These are phyloP conservation scores for Polyploca ridens DNA, from an alignment of 2,888 invertebrate genomes.

Conservation along the genomic window DNA sequence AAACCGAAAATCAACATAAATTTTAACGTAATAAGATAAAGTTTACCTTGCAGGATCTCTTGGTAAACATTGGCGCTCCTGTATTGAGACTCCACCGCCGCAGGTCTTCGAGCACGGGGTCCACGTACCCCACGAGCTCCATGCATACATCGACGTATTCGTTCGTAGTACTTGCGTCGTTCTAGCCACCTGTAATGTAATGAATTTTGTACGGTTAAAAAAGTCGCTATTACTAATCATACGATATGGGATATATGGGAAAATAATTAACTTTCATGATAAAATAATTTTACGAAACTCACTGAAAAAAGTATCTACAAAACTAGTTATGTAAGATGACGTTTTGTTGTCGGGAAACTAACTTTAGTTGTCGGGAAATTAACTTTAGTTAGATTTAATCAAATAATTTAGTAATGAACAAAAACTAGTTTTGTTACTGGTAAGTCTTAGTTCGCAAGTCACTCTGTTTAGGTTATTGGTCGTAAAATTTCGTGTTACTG, in stretches of 20 bases:
- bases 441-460: too few species aligned
- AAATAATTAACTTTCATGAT: too few species aligned
- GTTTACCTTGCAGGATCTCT: slow-evolving; percentile 79
- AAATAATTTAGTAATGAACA: too few species aligned
- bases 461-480: too few species aligned
- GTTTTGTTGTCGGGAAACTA: too few species aligned
- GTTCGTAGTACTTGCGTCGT: slow-evolving; percentile 59
- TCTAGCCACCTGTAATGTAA: slow-evolving; percentile 30
- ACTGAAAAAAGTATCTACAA: too few species aligned
- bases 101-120: slow-evolving; percentile 90
- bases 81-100: slow-evolving; percentile 90
- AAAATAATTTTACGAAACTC: too few species aligned
- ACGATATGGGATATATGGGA: not conserved
- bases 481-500: too few species aligned
- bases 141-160: slow-evolving; percentile 76
- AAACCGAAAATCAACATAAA: not conserved
- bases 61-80: slow-evolving; percentile 87
- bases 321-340: too few species aligned
- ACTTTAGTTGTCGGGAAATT: too few species aligned
- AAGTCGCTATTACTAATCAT: not conserved
- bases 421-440: too few species aligned
- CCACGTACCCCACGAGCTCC: slow-evolving; percentile 91
- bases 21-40: slow-evolving; percentile 4
- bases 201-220: slow-evolving; percentile 11
- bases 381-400: too few species aligned